These are phyloP conservation scores for Merluccius polli DNA, from an alignment of 2,797 vertebrate genomes.

Conservation along the genomic window DNA sequence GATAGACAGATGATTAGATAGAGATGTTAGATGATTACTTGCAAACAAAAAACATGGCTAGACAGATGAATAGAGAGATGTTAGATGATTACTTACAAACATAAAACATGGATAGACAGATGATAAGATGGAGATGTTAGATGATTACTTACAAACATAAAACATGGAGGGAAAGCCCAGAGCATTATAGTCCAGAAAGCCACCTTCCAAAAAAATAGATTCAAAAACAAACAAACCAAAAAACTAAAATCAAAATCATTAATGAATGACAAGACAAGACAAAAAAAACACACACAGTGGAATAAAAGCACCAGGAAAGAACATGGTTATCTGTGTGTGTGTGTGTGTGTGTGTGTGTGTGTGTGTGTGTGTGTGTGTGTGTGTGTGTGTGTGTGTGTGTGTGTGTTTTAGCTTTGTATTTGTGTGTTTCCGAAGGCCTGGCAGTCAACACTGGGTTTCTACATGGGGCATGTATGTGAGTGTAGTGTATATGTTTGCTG, in stretches of 20 bases:
- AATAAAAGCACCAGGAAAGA: constrained; percentile 33
- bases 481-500: no score
- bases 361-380: no score
- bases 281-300: constrained; percentile 27
- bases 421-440: no score
- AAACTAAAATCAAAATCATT: constrained; percentile 69
- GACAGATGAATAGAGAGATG: constrained; percentile 29
- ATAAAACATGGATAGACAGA: constrained; percentile 85
- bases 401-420: no score
- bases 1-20: constrained; percentile 62
- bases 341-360: no score
- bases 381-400: no score
- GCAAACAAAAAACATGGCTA: constrained; percentile 19
- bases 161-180: constrained; percentile 94
- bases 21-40: neutral
- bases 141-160: constrained; percentile 96
- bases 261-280: constrained; percentile 48
- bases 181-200: constrained; percentile 87
- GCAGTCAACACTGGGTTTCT: neutral
- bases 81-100: constrained; percentile 89
- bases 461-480: no score
- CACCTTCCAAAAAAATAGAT: constrained; percentile 79
- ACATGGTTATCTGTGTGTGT: constrained; percentile 13
- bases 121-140: constrained; percentile 23
- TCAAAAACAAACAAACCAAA: constrained; percentile 63